Conservation (phyloP, 1,140 invertebrate genomes). For the Geopemphigus sp. region DNA sequence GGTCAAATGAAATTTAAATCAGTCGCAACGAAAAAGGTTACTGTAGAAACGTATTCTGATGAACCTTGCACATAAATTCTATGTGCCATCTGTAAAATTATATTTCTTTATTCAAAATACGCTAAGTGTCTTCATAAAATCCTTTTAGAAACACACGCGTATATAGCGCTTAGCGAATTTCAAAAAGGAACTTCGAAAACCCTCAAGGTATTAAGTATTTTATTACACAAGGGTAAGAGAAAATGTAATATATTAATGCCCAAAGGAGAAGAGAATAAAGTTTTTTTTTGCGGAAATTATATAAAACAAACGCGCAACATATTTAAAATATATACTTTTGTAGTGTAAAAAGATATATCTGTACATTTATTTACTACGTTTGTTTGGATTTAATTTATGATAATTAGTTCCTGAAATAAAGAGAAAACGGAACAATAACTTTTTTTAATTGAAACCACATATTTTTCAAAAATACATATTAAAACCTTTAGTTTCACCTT, state of each 20-base stretch:
- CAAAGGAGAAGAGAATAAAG: background rate
- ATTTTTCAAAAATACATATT: background rate
- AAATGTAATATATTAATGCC: slow-evolving; percentile 20
- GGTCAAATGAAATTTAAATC: too few relatives aligned
- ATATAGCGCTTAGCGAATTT: background rate
- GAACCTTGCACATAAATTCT: background rate
- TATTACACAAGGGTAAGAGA: slow-evolving; percentile 3
- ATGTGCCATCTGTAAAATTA: background rate
- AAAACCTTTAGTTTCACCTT: background rate
- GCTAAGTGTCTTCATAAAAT: background rate
- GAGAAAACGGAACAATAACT: background rate
- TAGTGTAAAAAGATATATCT: background rate
- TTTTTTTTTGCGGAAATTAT: background rate
- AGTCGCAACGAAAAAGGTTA: too few relatives aligned
- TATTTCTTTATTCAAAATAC: background rate
- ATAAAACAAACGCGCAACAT: background rate
- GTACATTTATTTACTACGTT: too few relatives aligned
- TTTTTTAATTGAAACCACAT: background rate
- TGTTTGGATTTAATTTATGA: slow-evolving; percentile 13
- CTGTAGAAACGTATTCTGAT: background rate
- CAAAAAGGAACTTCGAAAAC: slow-evolving; percentile 2
- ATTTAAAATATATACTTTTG: background rate
- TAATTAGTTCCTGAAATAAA: background rate
- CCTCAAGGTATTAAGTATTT: slow-evolving; percentile 28
- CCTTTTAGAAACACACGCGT: background rate